Evolutionary conservation across 2,888 invertebrate species (phyloP), one percentile per base, ranked within the genome.

Genomic region (Pseudococcus longispinus): DNA sequence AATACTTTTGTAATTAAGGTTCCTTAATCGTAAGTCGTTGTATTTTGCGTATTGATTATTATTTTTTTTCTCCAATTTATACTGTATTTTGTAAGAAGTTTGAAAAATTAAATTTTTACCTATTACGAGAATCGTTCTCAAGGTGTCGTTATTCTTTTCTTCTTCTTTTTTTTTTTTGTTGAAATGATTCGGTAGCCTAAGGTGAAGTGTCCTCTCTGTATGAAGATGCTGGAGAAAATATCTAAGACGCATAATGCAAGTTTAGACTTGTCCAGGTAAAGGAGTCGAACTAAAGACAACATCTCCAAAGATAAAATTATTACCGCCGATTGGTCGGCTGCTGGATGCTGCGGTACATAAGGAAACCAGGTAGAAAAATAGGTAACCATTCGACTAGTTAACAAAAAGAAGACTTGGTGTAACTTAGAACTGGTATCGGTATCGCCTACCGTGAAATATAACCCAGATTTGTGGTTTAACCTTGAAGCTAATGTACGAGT

Each of bases 11-110:
- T 84, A 84, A 84, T 55, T 55, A 60, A 60, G 60, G 84, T 55
- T 84, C 20, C 18, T 32, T 85, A 84, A 44, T 86, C 18, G 32
- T 86, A 86, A 86, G 86, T 86, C 86, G 86, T 86, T 86, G 86
- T 86, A 86, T 32, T 86, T 85, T 85, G 15, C 70, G 74, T 18
- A 32, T 84, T 51, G 44, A 32, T 65, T 85, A 65, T 85, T 37
- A 37, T 85, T 74, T 85, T 85, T 85, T 85, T 85, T 85, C 51
- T 80, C 51, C 77, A 80, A 77, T 77, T 77, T 83, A 51, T 86
- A 86, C 51, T 86, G 42, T 85, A 86, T 86, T 86, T 55, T 84
- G 55, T 86, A 86, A 86, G 86, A 86, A 86, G 86, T 86, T 86
- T 86, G 86, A 86, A 86, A 86, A 86, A 86, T 86, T 26, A 77